Conservation (phyloP, 2,888 invertebrate genomes). For the Leucophenga maculata region DNA sequence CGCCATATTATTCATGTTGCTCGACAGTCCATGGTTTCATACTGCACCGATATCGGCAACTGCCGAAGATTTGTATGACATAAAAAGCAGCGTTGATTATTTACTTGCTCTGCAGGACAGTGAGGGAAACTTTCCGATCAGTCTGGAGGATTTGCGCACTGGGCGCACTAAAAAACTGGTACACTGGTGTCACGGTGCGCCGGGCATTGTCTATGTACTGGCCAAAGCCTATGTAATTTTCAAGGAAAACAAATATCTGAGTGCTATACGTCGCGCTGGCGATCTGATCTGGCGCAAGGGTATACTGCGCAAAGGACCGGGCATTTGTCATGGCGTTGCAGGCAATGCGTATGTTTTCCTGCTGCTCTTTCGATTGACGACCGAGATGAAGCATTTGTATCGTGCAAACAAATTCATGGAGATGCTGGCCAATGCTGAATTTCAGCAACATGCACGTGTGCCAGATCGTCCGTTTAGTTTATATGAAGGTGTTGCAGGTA, state of each 20-base stretch:
- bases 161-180: conserved; percentile 79
- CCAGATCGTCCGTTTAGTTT: conserved; percentile 89
- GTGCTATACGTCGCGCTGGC: conserved; percentile 79
- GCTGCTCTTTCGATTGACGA: conserved; percentile 82
- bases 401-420: conserved; percentile 84
- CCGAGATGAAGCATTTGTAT: conserved; percentile 80
- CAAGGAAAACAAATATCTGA: conserved; percentile 81
- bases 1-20: conserved; percentile 78
- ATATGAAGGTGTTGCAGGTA: conserved; percentile 88
- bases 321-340: conserved; percentile 90
- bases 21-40: conserved; percentile 74
- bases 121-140: conserved; percentile 84
- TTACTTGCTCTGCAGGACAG: conserved; percentile 75
- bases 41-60: conserved; percentile 58
- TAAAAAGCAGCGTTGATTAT: conserved; percentile 80
- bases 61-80: conserved; percentile 72
- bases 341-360: conserved; percentile 88
- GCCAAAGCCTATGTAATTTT: conserved; percentile 85
- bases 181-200: conserved; percentile 94
- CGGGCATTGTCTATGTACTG: conserved; percentile 85
- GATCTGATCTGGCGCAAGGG: conserved; percentile 89
- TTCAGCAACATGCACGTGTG: conserved; percentile 78
- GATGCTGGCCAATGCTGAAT: conserved; percentile 80
- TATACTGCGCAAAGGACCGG: conserved; percentile 88
- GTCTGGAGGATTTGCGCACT: conserved; percentile 77